Evolutionary conservation across 2,113 vertebrate genomes (phyloP), one percentile per base, ranked within the genome.

Genomic region (Ovis aries): DNA sequence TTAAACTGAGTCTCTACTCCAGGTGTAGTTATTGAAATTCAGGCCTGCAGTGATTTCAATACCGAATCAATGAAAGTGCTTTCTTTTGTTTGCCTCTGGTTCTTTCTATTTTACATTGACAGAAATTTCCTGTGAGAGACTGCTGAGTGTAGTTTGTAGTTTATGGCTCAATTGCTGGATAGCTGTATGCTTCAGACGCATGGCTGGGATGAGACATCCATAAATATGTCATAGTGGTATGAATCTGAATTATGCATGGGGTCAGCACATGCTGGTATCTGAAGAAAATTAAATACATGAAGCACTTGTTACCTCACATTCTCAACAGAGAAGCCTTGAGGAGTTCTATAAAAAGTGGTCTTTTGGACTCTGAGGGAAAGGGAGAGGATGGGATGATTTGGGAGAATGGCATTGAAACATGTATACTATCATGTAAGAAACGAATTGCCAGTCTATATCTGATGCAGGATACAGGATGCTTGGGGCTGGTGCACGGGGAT

Each of bases 211-310:
- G 31, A 98, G 83, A 87, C 93, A 97, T 14, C 60, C 77, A 87
- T 86, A 97, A 98, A 94, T 96, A 71, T 98, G 40, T 95, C 94
- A 88, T 53, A 96, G 53, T 92, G 21, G 25, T 77, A 90, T 91
- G 92, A 96, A 90, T 90, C 67, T 96, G 81, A 98, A 94, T 97
- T 97, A 98, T 93, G 67, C 84, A 97, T 92, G 59, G 67, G 81
- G 83, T 90, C 77, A 80, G 45, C 67, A 95, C 1, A 92, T 91
- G 1, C 43, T 96, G 88, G 40, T 64, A 43, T 71, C 55, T 97
- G 67, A 77, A 97, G 92, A 95, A 96, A 97, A 94, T 90, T 88
- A 96, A 98, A 91, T 96, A 48, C 33, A 55, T 81, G 77, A 71
- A 93, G 88, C 31, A 94, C 81, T 90, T 98, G 36, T 87, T 97